Percentiles rank a stretch among this genome's conserved stretches.
Evolutionary conservation across 1,140 invertebrate species (phyloP).

Genomic region (Ceratitis capitata): DNA sequence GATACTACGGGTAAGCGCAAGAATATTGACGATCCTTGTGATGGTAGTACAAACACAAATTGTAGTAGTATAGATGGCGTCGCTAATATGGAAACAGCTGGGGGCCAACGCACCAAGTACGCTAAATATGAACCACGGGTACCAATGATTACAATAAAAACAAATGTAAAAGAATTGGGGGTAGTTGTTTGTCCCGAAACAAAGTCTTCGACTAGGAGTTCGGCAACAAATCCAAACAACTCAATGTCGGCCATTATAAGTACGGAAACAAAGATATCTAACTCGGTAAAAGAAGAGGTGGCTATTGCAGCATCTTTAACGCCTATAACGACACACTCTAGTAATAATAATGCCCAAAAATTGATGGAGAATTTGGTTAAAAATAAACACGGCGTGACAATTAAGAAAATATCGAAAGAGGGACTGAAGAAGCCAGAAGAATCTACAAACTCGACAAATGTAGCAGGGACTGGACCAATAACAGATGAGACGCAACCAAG

Average conservation of each 20-base stretch:
- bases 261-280: background rate
- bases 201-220: background rate
- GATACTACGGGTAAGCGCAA: background rate
- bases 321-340: background rate
- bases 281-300: background rate
- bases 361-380: constrained; percentile 55
- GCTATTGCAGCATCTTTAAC: background rate
- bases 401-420: constrained; percentile 55
- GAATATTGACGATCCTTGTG: background rate
- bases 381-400: constrained; percentile 57
- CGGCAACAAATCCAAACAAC: background rate
- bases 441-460: background rate
- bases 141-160: constrained; percentile 26
- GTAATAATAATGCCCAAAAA: background rate
- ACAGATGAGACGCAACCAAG: background rate
- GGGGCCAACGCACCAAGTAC: background rate
- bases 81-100: background rate
- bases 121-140: constrained; percentile 13
- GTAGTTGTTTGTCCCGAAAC: background rate
- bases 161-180: background rate
- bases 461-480: background rate
- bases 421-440: background rate
- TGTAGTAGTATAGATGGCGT: background rate
- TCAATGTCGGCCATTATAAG: background rate
- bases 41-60: background rate